Evolutionary conservation across 2,888 invertebrate genomes (phyloP).

Genomic region (Sisyra terminalis): DNA sequence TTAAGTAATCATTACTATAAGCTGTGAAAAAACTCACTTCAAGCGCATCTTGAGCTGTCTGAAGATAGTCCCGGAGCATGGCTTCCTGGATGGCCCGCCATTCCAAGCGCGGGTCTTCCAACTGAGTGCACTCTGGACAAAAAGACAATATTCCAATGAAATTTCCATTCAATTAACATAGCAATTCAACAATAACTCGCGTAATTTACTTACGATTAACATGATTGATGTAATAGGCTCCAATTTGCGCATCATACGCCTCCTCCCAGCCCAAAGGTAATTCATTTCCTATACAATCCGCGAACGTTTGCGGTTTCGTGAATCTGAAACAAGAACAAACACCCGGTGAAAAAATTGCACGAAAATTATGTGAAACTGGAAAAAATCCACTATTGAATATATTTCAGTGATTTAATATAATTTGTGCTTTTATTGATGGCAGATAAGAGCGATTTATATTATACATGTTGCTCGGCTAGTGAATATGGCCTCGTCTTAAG

Average conservation of each 20-base stretch:
- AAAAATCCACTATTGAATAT: background rate
- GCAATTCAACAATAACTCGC: background rate
- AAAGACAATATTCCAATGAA: conserved; percentile 6
- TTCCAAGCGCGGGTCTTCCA: conserved; percentile 92
- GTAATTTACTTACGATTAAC: conserved; percentile 65
- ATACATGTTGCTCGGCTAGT: no score
- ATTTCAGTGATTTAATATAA: background rate
- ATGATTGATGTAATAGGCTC: conserved; percentile 94
- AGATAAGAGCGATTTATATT: background rate
- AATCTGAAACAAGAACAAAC: conserved; percentile 49
- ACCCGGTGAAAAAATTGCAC: background rate
- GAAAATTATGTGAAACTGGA: no score
- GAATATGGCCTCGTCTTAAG: no score
- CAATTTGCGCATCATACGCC: conserved; percentile 84
- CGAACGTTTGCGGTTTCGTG: conserved; percentile 92
- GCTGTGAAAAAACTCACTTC: conserved; percentile 45
- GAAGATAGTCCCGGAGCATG: conserved; percentile 92
- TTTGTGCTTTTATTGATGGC: background rate
- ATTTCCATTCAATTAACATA: background rate
- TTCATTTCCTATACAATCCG: conserved; percentile 96
- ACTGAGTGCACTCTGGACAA: conserved; percentile 76
- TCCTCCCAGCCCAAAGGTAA: conserved; percentile 96
- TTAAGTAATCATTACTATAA: no score
- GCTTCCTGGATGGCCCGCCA: conserved; percentile 93
- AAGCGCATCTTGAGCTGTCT: conserved; percentile 87